Evolutionary conservation across 2,113 vertebrate genomes (phyloP), one percentile per base, ranked within the genome.

Genomic region (Petrocephalus microphthalmus): DNA sequence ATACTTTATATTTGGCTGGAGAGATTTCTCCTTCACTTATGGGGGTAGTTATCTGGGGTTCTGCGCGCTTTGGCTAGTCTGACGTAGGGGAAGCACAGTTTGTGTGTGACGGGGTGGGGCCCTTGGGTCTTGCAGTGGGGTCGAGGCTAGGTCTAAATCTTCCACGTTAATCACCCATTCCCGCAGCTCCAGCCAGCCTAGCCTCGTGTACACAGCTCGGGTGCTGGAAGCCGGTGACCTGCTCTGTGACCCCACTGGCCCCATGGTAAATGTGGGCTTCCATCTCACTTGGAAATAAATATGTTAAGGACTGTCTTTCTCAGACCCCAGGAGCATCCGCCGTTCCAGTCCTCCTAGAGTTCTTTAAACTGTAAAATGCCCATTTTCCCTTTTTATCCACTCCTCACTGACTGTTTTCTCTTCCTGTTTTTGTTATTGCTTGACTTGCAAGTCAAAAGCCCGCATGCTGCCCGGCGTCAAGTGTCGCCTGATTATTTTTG

Each of bases 221-320:
- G 60, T 90, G 56, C n/a, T 49, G 67, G 19, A 78, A 74, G 74
- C 88, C 90, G 84, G 92, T 90, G 90, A 92, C 93, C 91, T 85
- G 88, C 91, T 91, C 90, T 93, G 87, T 93, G 94, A 95, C 94
- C 94, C 20, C 88, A 45, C 90, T 94, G 93, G 93, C 93, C 94
- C 91, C 91, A 89, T 90, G 93, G 93, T 95, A 95, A 95, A 95
- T 90, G 93, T 91, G 89, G 91, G 93, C 93, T 93, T 94, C 93
- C 91, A 93, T 91, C 92, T 94, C 93, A 92, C 93, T 93, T 91
- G 92, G 91, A 95, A 95, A 95, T 95, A 95, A 95, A 96, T 94
- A 95, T 94, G 94, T 94, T 93, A 93, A 84, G 49, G 91, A 91
- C 91, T 92, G 90, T 94, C 94, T 94, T 89, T 57, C 33, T 8